Percentiles rank a stretch among this genome's conserved stretches.
These are phyloP conservation scores for Rhabditoides inermis DNA, from an alignment of 2,888 invertebrate species.

Conservation along the genomic window DNA sequence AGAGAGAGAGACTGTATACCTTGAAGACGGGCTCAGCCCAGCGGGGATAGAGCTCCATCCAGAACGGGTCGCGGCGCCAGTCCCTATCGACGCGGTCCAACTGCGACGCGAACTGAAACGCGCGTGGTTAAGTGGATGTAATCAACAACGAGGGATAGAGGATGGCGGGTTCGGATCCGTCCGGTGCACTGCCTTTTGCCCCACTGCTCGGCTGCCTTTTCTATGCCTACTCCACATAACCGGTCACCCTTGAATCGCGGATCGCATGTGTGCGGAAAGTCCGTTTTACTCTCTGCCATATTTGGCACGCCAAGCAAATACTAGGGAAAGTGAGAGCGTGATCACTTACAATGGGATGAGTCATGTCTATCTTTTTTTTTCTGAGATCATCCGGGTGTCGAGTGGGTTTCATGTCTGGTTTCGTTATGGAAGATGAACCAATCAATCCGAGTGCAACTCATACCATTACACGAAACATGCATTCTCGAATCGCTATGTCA, in stretches of 20 bases:
- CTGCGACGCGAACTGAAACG: constrained; percentile 48
- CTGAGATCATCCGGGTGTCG: too few species aligned
- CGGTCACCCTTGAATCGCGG: background rate
- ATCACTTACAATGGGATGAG: too few species aligned
- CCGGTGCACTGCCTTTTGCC: background rate
- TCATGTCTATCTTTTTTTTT: too few species aligned
- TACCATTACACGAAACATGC: too few species aligned
- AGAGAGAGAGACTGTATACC: constrained; percentile 1
- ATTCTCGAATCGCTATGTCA: too few species aligned
- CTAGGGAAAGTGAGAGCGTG: too few species aligned
- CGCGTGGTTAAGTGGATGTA: background rate
- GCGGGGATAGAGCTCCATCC: constrained; percentile 47
- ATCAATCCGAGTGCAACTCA: too few species aligned
- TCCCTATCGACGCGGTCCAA: constrained; percentile 48
- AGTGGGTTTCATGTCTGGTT: too few species aligned
- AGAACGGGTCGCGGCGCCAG: constrained; percentile 49
- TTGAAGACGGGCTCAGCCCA: constrained; percentile 50
- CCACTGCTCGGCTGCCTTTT: background rate
- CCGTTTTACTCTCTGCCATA: background rate
- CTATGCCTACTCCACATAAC: background rate
- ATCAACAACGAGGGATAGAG: background rate
- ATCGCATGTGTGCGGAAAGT: background rate
- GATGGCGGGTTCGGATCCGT: background rate
- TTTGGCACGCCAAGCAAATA: too few species aligned
- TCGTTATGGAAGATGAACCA: too few species aligned